Base-by-base conservation (phyloP, 2,797 vertebrate species). In the Ispidina lecontei region DNA sequence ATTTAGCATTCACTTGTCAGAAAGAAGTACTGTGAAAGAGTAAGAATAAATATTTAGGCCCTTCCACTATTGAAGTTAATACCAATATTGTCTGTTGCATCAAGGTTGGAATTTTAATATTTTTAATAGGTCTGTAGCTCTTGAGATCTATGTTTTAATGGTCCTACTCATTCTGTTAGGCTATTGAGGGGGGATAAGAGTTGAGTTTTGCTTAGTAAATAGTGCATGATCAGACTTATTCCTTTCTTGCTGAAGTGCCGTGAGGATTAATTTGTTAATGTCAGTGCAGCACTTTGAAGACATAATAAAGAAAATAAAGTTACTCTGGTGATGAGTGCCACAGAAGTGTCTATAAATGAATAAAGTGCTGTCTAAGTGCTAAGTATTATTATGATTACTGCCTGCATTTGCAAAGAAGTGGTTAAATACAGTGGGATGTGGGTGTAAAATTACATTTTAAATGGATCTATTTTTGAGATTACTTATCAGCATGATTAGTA, bases 401-500 rank as follows among this genome's bases (percentile, higher is more conserved):
- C 96, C 87, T 84, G 83, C 84, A 88, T 94, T 79, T 90, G 93
- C 62, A 83, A 94, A 89, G 85, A 95, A 97, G 91, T 97, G 94
- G 97, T 97, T 98, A 98, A 98, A 95, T 95, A 91, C 93, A 89
- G 94, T 93, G 97, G 93, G 95, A 93, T 93, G 85, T 95, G 93
- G 89, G 89, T 96, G 84, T 95, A 94, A 95, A 97, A 97, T 97
- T 95, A 91, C 93, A 93, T 94, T 94, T 82, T 96, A 97, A 97
- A 92, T 96, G 93, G 88, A 89, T 97, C 97, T 98, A 97, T 98
- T 97, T 97, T 97, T 97, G 94, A 97, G 96, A 95, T 97, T 96
- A 96, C 96, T 97, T 97, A 96, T 98, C 97, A 97, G 97, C 95
- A 72, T 97, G 96, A 97, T 97, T 97, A 97, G 97, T 96, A 94